Conservation (phyloP, 2,113 vertebrate species). For the Rhinolophus sinicus region DNA sequence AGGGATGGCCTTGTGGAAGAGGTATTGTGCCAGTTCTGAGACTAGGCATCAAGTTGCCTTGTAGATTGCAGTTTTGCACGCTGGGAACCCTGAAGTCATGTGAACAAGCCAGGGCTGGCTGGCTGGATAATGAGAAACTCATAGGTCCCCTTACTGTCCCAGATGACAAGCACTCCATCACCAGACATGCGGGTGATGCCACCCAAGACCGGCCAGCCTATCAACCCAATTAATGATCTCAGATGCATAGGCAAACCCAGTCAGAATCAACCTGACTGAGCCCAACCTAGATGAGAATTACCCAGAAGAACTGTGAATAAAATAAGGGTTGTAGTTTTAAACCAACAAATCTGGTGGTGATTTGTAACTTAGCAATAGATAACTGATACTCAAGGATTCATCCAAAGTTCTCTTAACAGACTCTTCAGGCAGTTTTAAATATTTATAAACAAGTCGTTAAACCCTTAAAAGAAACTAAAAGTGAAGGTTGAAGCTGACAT, state of each 20-base stretch:
- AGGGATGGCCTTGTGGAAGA: background rate
- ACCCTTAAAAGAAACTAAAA: background rate
- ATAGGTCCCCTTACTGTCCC: background rate
- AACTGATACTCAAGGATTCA: background rate
- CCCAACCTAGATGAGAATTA: background rate
- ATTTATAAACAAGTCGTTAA: background rate
- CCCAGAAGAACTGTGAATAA: background rate
- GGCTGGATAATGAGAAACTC: background rate
- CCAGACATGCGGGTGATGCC: background rate
- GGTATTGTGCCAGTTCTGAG: background rate
- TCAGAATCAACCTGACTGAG: background rate
- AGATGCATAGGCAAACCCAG: background rate
- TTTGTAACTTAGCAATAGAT: constrained; percentile 13
- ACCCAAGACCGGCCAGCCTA: background rate
- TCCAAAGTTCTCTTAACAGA: background rate
- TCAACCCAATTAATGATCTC: background rate
- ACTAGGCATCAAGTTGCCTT: background rate
- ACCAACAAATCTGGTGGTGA: background rate
- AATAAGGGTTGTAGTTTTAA: background rate
- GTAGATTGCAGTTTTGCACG: background rate
- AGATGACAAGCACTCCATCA: background rate
- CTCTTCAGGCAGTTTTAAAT: background rate
- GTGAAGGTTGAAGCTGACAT: background rate
- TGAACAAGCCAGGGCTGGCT: background rate
- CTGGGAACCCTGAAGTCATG: background rate